Evolutionary conservation across 2,888 invertebrate genomes (phyloP), one percentile per base, ranked within the genome.

Genomic region (Zygogramma bicolorata): DNA sequence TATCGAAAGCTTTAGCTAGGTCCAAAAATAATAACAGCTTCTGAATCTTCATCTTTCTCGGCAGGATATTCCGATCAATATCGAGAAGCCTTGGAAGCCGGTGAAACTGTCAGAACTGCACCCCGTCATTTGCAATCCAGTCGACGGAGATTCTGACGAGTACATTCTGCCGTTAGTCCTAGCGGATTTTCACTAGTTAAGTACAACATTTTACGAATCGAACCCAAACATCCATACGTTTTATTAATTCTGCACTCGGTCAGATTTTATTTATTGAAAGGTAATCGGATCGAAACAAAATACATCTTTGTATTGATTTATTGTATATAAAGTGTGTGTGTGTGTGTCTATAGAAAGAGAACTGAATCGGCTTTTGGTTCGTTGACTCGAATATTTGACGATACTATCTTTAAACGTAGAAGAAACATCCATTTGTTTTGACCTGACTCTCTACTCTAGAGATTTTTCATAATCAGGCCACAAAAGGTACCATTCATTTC

Each of bases 11-110:
- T n/a, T n/a, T n/a, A n/a, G n/a, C n/a, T n/a, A n/a, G n/a, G n/a
- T n/a, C n/a, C n/a, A n/a, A n/a, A n/a, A n/a, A n/a, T n/a, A n/a
- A n/a, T n/a, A n/a, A n/a, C 13, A 59, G 15, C 8, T 18, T 15
- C 10, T 69, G 3, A 66, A 13, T 68, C 6, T 31, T 34, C 34
- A 29, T n/a, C 13, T 62, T 34, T 53, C n/a, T 65, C 7, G 71
- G 8, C 63, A 90, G 90, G 90, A 90, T 84, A 88, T 92, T 59
- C 89, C 89, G 75, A 85, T 88, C 73, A 89, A 89, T 76, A 86
- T 92, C 79, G 89, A 89, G 46, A 87, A 87, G 73, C 85, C 87
- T 40, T 92, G 92, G 92, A 86, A 87, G 75, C 90, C 90, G 10
- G 75, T 90, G 67, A 86, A 85, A 59, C 87, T 88, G 72, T 83